Conservation (phyloP, 2,888 invertebrate genomes). For the Coleophora deauratella region DNA sequence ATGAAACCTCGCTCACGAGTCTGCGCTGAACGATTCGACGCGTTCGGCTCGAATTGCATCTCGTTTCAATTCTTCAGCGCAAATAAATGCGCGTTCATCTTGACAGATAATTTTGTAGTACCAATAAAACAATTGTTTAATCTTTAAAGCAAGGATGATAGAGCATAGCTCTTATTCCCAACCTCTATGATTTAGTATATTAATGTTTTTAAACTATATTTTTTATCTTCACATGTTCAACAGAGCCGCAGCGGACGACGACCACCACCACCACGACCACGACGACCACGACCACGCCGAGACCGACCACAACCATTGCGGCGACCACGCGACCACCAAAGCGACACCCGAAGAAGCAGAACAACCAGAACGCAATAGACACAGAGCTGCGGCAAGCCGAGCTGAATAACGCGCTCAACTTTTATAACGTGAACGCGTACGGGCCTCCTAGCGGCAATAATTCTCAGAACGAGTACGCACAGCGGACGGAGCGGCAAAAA, state of each 20-base stretch:
- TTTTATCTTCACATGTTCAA: constrained; percentile 25
- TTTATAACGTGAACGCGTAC: constrained; percentile 45
- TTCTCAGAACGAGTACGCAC: constrained; percentile 52
- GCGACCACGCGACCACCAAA: constrained; percentile 53
- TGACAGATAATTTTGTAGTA: too few relatives aligned
- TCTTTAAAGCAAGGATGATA: too few relatives aligned
- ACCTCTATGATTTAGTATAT: too few relatives aligned
- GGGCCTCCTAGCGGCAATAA: constrained; percentile 33
- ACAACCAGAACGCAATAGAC: constrained; percentile 54
- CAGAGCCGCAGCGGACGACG: constrained; percentile 61
- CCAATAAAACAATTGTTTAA: too few relatives aligned
- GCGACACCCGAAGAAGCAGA: constrained; percentile 55
- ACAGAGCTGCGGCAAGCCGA: constrained; percentile 49
- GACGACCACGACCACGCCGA: constrained; percentile 49
- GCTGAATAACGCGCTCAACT: constrained; percentile 51
- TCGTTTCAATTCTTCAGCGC: too few relatives aligned
- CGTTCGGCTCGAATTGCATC: too few relatives aligned
- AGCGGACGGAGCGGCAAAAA: constrained; percentile 58
- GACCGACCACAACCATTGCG: constrained; percentile 36
- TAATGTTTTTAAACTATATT: too few relatives aligned
- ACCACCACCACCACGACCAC: constrained; percentile 59
- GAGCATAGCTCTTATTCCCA: too few relatives aligned
- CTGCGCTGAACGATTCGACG: too few relatives aligned
- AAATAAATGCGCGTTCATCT: too few relatives aligned
- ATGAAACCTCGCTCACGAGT: too few relatives aligned